phyloP scores from a whole-genome alignment of 2,797 vertebrate genomes.

The Astyanax mexicanus region DNA sequence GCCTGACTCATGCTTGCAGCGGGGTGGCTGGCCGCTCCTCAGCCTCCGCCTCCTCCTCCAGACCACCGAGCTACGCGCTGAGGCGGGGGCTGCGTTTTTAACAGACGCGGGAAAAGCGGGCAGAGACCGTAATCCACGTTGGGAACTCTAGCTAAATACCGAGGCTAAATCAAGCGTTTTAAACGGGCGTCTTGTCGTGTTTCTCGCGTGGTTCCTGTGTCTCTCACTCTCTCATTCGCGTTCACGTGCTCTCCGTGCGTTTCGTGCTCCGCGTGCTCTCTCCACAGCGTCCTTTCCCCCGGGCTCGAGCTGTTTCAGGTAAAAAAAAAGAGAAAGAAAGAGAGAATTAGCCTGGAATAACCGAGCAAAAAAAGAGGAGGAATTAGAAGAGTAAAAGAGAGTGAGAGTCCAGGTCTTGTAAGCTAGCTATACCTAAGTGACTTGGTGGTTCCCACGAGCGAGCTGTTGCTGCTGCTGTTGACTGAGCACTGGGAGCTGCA shows the following conservation, averaged over 20 bases:
- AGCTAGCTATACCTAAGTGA: too few relatives aligned
- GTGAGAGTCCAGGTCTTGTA: too few relatives aligned
- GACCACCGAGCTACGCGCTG: neutral
- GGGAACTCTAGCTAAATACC: too few relatives aligned
- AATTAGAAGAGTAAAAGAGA: neutral
- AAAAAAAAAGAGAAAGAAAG: neutral
- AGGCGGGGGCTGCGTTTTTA: neutral
- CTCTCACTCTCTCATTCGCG: neutral
- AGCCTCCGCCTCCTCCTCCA: neutral
- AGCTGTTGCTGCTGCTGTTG: too few relatives aligned
- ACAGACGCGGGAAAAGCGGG: too few relatives aligned
- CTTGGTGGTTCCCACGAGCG: slow-evolving; percentile 47
- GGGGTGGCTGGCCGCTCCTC: slow-evolving; percentile 47
- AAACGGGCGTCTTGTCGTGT: too few relatives aligned
- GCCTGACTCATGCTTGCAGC: slow-evolving; percentile 89
- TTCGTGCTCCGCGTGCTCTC: too few relatives aligned
- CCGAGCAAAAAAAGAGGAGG: neutral
- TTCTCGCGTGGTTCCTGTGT: neutral
- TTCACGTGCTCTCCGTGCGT: slow-evolving; percentile 61
- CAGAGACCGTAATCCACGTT: too few relatives aligned
- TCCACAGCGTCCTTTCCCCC: neutral
- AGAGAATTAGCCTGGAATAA: neutral
- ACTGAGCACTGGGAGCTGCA: slow-evolving; percentile 25
- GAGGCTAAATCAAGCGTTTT: too few relatives aligned
- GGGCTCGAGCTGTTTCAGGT: neutral